Evolutionary conservation across 2,113 vertebrate genomes (phyloP).

Genomic region (Microcebus griseorufus): DNA sequence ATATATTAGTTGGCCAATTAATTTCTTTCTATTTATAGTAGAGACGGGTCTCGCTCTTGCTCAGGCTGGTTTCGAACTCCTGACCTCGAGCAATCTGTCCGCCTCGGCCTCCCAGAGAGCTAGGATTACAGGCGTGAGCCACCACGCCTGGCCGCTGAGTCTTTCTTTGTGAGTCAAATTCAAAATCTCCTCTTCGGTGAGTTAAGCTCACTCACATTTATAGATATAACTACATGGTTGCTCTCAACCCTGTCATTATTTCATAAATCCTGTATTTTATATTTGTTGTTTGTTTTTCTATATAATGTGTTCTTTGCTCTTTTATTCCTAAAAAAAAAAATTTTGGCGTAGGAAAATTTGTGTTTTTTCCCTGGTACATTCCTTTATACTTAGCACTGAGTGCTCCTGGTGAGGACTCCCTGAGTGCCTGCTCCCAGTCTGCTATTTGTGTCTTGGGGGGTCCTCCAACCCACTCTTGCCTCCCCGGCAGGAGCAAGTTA

Average conservation of each 20-base stretch:
- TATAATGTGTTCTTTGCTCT: background rate
- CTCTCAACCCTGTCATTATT: background rate
- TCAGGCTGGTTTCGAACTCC: no score
- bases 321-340: background rate
- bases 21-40: no score
- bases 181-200: background rate
- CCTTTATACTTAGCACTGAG: background rate
- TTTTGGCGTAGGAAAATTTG: background rate
- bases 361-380: background rate
- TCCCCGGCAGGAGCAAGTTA: no score
- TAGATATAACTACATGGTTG: background rate
- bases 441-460: background rate
- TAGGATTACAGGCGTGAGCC: no score
- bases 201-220: background rate
- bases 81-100: no score
- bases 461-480: background rate
- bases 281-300: background rate
- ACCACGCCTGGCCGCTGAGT: no score
- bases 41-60: no score
- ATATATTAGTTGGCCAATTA: no score
- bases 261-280: background rate
- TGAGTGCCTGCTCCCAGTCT: background rate
- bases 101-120: no score
- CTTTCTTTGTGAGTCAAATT: background rate
- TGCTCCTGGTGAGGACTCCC: background rate